phyloP scores from a whole-genome alignment of 1,140 invertebrate species.

The Drosophila pseudoobscura region DNA sequence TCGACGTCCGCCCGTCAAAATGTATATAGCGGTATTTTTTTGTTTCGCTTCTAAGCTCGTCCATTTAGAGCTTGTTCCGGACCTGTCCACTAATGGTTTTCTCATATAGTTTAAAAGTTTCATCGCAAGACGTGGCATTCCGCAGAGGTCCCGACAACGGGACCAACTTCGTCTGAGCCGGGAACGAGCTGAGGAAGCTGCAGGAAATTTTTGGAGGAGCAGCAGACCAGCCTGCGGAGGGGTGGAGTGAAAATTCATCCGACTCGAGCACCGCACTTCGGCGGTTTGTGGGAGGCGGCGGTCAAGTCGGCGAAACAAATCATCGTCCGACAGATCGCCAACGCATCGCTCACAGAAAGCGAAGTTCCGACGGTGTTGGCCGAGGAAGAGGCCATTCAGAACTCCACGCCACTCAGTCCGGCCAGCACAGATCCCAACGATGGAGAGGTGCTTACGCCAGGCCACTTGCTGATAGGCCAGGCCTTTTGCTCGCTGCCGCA shows the following conservation, averaged over 20 bases:
- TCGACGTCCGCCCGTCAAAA: constrained; percentile 10
- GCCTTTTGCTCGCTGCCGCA: too few species aligned
- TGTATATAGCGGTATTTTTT: constrained; percentile 53
- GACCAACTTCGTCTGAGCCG: too few species aligned
- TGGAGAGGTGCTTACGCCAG: too few species aligned
- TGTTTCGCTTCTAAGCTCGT: constrained; percentile 39
- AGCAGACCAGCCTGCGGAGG: not conserved
- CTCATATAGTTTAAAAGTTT: too few species aligned
- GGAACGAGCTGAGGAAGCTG: constrained; percentile 1
- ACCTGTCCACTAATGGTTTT: constrained; percentile 54
- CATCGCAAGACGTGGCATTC: too few species aligned
- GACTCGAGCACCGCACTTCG: not conserved
- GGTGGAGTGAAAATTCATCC: not conserved
- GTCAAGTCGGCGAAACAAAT: not conserved
- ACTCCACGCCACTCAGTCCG: not conserved
- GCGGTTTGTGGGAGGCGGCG: not conserved
- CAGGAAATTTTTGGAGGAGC: not conserved
- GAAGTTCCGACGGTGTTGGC: not conserved
- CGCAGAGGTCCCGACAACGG: too few species aligned
- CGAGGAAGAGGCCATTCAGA: not conserved
- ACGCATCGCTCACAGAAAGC: too few species aligned
- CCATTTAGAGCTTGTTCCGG: constrained; percentile 66
- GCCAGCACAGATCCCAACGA: not conserved
- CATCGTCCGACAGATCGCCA: too few species aligned
- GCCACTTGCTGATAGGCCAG: too few species aligned